Conservation (phyloP, 2,113 vertebrate genomes). For the Halichoeres trimaculatus region DNA sequence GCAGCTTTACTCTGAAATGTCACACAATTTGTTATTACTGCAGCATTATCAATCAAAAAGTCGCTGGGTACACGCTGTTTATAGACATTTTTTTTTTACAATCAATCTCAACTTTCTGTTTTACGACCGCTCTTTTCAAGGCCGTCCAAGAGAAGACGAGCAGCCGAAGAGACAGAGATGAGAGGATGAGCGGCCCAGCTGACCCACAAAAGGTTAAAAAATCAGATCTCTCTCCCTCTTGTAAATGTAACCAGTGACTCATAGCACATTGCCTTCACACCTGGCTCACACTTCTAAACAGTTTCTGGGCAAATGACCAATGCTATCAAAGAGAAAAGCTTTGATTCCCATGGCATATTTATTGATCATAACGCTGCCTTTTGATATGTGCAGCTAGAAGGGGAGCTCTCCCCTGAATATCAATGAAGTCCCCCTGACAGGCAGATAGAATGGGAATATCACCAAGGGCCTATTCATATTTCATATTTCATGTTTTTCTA, state of each 20-base stretch:
- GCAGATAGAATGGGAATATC: constrained; percentile 73
- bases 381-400: constrained; percentile 74
- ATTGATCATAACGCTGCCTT: constrained; percentile 79
- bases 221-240: constrained; percentile 69
- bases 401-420: constrained; percentile 71
- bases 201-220: constrained; percentile 67
- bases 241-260: constrained; percentile 71
- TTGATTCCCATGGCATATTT: constrained; percentile 79
- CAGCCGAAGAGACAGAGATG: constrained; percentile 19
- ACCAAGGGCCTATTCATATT: constrained; percentile 77
- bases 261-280: constrained; percentile 58
- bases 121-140: constrained; percentile 62
- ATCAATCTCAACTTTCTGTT: constrained; percentile 61
- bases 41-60: constrained; percentile 64
- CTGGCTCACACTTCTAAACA: constrained; percentile 62
- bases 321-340: constrained; percentile 72
- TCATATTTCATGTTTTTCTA: constrained; percentile 72
- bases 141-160: constrained; percentile 34
- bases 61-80: constrained; percentile 57
- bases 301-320: constrained; percentile 80
- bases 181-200: constrained; percentile 58
- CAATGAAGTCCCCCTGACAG: constrained; percentile 74
- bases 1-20: constrained; percentile 59
- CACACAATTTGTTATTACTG: constrained; percentile 52
- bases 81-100: constrained; percentile 59